Evolutionary conservation across 1,140 invertebrate species (phyloP).

Genomic region (Lucilia cuprina): DNA sequence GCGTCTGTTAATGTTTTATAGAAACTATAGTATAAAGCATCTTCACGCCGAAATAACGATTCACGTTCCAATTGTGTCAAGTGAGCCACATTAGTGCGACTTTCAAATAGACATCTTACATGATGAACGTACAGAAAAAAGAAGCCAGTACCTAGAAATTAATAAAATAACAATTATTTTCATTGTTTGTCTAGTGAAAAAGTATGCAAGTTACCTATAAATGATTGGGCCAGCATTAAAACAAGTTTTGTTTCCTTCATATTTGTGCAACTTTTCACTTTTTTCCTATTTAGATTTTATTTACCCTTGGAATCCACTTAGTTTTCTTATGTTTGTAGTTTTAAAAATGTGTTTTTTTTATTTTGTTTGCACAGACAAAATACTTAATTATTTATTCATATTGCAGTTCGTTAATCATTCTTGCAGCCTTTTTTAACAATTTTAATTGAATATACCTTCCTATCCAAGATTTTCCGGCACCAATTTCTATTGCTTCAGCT

Average conservation of each 20-base stretch:
- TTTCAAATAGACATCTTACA: slow-evolving; percentile 56
- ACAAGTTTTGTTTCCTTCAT: slow-evolving; percentile 55
- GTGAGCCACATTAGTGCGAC: slow-evolving; percentile 54
- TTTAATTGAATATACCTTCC: background rate
- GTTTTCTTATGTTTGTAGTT: background rate
- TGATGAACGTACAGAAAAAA: slow-evolving; percentile 60
- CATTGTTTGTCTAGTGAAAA: background rate
- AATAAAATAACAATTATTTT: background rate
- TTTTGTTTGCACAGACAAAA: background rate
- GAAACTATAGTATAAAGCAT: slow-evolving; percentile 59
- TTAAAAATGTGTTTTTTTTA: background rate
- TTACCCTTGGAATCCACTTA: background rate
- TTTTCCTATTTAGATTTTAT: background rate
- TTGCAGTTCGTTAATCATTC: background rate
- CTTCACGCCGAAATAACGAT: slow-evolving; percentile 52
- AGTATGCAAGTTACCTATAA: slow-evolving; percentile 50
- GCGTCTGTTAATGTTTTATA: slow-evolving; percentile 58
- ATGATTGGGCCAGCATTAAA: slow-evolving; percentile 53
- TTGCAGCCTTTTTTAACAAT: background rate
- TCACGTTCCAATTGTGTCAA: slow-evolving; percentile 56
- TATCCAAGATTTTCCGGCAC: background rate
- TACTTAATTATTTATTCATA: background rate
- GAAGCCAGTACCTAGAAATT: slow-evolving; percentile 53
- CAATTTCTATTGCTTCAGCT: background rate
- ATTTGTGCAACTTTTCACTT: background rate